These are phyloP conservation scores for Taenioides sp. DNA, from an alignment of 2,797 vertebrate genomes.

Conservation along the genomic window DNA sequence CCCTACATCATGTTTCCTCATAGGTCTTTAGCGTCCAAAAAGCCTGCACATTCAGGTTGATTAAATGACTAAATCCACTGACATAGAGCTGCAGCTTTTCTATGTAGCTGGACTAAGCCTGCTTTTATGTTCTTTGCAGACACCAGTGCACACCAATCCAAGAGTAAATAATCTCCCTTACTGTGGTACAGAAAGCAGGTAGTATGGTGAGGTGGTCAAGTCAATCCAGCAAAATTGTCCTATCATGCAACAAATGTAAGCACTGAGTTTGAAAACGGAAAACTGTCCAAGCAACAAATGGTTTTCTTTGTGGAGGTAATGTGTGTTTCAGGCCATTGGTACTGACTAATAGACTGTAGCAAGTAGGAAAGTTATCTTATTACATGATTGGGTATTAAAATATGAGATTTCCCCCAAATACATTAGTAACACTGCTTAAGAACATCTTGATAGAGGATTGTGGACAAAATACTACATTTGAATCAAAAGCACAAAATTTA, in stretches of 20 bases:
- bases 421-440: too few relatives aligned
- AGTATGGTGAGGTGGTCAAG: not conserved
- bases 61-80: not conserved
- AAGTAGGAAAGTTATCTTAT: too few relatives aligned
- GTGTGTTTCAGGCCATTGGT: too few relatives aligned
- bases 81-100: not conserved
- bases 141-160: conserved; percentile 5
- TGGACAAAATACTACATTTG: too few relatives aligned
- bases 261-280: not conserved
- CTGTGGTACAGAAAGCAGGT: not conserved
- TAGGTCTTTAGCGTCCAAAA: not conserved
- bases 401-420: too few relatives aligned
- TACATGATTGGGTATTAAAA: too few relatives aligned
- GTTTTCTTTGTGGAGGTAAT: too few relatives aligned
- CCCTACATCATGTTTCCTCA: too few relatives aligned
- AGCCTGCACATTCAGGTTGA: not conserved
- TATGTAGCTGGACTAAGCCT: conserved; percentile 1
- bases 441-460: too few relatives aligned
- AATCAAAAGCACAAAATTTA: too few relatives aligned
- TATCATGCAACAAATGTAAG: not conserved
- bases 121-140: not conserved
- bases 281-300: not conserved
- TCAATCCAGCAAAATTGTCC: not conserved
- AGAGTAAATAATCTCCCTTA: conserved; percentile 4
- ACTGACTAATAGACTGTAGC: too few relatives aligned